Conservation (phyloP, 2,888 invertebrate species). For the Schizaphis graminum region DNA sequence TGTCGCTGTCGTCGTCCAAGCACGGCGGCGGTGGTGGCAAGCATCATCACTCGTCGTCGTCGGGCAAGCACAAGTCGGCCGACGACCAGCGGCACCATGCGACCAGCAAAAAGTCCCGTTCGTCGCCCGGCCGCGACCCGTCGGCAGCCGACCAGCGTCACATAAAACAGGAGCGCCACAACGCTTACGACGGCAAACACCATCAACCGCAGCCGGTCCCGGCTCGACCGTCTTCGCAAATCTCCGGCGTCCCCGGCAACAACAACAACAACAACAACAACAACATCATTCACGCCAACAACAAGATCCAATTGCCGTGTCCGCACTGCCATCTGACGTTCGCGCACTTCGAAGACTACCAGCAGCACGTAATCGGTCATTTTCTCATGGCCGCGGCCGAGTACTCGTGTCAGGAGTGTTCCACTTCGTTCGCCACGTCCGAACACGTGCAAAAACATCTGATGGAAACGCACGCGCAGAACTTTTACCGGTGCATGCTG, state of each 20-base stretch:
- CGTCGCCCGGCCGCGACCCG: conserved; percentile 53
- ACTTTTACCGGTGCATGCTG: conserved; percentile 86
- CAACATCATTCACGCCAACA: background rate
- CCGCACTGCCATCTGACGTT: conserved; percentile 84
- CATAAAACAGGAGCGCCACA: conserved; percentile 18
- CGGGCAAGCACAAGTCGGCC: conserved; percentile 67
- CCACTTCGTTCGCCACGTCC: conserved; percentile 83
- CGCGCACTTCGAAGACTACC: conserved; percentile 72
- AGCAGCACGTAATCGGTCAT: conserved; percentile 86
- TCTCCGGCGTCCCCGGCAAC: conserved; percentile 68
- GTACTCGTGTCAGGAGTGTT: conserved; percentile 86
- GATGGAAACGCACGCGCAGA: conserved; percentile 88
- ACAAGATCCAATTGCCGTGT: conserved; percentile 73
- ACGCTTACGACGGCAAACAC: conserved; percentile 41
- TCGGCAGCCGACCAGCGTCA: background rate
- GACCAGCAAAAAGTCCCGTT: conserved; percentile 55
- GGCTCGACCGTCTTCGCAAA: conserved; percentile 54
- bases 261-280: background rate
- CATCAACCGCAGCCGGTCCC: background rate
- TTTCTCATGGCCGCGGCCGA: conserved; percentile 86
- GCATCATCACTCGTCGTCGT: conserved; percentile 71
- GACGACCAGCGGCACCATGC: conserved; percentile 48
- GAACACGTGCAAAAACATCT: conserved; percentile 92
- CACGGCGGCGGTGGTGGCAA: conserved; percentile 24
- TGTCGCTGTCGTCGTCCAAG: conserved; percentile 71